Evolutionary conservation across 2,113 vertebrate genomes (phyloP).

Genomic region (Trogon melanurus): DNA sequence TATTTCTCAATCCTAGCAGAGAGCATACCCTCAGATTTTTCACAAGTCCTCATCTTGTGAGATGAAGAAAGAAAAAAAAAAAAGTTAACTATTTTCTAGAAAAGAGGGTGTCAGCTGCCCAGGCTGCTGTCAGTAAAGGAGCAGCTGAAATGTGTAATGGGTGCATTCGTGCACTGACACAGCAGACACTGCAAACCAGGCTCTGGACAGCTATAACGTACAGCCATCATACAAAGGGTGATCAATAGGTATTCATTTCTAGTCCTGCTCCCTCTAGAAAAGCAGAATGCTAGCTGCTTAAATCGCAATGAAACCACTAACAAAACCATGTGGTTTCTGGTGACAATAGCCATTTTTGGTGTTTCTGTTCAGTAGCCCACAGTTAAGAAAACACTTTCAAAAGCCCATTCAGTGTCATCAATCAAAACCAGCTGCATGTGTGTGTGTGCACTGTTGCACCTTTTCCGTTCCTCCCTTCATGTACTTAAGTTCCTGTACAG

Average conservation of each 20-base stretch:
- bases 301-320: background rate
- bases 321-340: background rate
- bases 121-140: background rate
- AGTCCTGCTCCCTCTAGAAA: background rate
- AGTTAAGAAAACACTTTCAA: background rate
- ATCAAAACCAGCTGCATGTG: background rate
- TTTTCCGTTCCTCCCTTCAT: background rate
- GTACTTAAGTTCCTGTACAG: slow-evolving; percentile 8
- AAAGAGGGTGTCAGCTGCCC: background rate
- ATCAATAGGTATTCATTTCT: background rate
- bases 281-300: background rate
- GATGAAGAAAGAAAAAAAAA: background rate
- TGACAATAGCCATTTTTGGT: background rate
- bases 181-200: background rate
- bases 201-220: background rate
- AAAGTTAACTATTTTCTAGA: background rate
- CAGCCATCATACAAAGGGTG: background rate
- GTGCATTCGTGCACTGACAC: background rate
- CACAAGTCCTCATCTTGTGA: background rate
- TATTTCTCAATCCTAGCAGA: background rate
- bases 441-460: background rate
- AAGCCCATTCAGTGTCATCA: background rate
- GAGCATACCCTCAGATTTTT: background rate
- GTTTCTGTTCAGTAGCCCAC: background rate
- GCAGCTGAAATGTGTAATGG: background rate